Conservation (phyloP, 2,888 invertebrate genomes). For the Syritta pipiens region DNA sequence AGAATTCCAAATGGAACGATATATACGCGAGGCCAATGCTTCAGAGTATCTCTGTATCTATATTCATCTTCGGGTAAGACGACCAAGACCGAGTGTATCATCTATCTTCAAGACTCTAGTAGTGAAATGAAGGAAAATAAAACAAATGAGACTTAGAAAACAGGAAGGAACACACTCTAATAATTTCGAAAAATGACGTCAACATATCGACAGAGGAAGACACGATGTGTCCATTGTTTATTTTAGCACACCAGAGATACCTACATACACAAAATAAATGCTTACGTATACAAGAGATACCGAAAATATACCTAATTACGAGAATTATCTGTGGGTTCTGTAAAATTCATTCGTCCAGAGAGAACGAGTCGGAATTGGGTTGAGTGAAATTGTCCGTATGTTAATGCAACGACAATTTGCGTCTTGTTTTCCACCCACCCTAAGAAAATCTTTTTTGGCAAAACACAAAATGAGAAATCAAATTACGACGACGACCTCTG, state of each 20-base stretch:
- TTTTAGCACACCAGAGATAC: conserved; percentile 3
- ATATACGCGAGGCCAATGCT: conserved; percentile 31
- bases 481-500: neutral
- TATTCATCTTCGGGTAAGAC: neutral
- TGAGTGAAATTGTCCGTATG: neutral
- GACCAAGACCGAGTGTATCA: neutral
- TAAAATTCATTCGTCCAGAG: neutral
- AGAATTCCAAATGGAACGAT: conserved; percentile 17
- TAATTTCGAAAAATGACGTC: conserved; percentile 53
- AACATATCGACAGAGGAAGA: conserved; percentile 18
- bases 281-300: neutral
- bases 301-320: conserved; percentile 10
- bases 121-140: conserved; percentile 6
- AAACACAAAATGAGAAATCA: conserved; percentile 5
- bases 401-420: too few species aligned
- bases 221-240: conserved; percentile 18
- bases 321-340: neutral
- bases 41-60: neutral
- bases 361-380: neutral
- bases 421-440: too few species aligned
- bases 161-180: conserved; percentile 35
- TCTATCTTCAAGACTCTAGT: neutral
- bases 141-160: conserved; percentile 18
- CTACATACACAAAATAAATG: neutral
- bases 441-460: conserved; percentile 18